Conservation (phyloP, 2,888 invertebrate species). For the Caradrina clavipalpis region DNA sequence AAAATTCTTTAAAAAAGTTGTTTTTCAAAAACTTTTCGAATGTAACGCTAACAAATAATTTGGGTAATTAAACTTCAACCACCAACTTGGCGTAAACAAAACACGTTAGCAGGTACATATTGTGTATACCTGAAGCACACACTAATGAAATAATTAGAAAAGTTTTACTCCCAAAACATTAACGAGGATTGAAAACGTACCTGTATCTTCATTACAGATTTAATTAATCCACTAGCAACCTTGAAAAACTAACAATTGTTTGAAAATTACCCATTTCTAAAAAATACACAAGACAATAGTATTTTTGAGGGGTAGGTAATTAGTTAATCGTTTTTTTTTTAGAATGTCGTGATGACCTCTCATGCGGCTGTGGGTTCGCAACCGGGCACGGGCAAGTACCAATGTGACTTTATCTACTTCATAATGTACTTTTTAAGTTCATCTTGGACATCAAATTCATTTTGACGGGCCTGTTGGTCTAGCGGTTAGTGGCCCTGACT, state of each 20-base stretch:
- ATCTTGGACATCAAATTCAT: too few species aligned
- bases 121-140: slow-evolving; percentile 19
- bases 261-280: slow-evolving; percentile 9
- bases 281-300: slow-evolving; percentile 28
- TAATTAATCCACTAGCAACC: slow-evolving; percentile 56
- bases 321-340: too few species aligned
- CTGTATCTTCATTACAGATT: slow-evolving; percentile 55
- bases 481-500: too few species aligned
- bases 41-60: slow-evolving; percentile 15
- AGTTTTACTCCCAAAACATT: slow-evolving; percentile 51
- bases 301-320: slow-evolving; percentile 34
- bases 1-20: background rate
- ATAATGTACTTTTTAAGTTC: too few species aligned
- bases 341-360: too few species aligned
- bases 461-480: too few species aligned
- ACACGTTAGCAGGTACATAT: slow-evolving; percentile 3
- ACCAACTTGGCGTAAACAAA: slow-evolving; percentile 21
- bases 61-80: slow-evolving; percentile 26
- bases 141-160: slow-evolving; percentile 63
- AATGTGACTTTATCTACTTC: too few species aligned
- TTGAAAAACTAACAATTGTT: slow-evolving; percentile 53
- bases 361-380: too few species aligned
- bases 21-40: background rate
- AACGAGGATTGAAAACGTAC: slow-evolving; percentile 61
- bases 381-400: too few species aligned